Conservation (phyloP, 2,888 invertebrate species). For the Nasonia oneida region DNA sequence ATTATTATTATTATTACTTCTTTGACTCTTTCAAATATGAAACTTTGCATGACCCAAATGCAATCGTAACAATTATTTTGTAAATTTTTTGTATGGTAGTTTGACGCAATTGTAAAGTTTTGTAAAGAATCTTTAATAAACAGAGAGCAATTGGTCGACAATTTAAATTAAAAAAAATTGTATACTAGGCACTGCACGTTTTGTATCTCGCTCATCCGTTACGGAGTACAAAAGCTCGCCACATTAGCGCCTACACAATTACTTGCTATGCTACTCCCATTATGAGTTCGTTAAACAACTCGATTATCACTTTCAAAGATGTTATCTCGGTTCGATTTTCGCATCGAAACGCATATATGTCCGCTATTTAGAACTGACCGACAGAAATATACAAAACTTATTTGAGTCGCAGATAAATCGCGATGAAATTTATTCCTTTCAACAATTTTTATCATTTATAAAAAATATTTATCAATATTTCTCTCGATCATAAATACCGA, state of each 20-base stretch:
- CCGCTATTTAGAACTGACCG: background rate
- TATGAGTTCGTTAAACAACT: background rate
- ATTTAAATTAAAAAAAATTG: background rate
- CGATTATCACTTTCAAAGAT: constrained; percentile 9
- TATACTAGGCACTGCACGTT: background rate
- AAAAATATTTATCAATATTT: background rate
- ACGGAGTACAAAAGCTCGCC: background rate
- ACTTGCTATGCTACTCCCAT: background rate
- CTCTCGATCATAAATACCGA: background rate
- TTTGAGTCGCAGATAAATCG: too few relatives aligned
- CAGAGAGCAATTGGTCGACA: background rate
- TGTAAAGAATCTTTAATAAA: too few relatives aligned
- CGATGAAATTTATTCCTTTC: too few relatives aligned
- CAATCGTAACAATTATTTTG: too few relatives aligned
- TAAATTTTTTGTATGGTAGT: too few relatives aligned
- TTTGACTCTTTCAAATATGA: too few relatives aligned
- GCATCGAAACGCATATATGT: background rate
- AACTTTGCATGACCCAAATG: too few relatives aligned
- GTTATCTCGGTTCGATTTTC: background rate
- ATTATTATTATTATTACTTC: too few relatives aligned
- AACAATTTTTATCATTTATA: background rate
- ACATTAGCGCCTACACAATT: background rate
- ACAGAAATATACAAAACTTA: background rate
- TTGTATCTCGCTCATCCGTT: background rate
- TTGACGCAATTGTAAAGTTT: too few relatives aligned